Evolutionary conservation across 1,140 invertebrate genomes (phyloP).

Genomic region (Aphis craccivora): DNA sequence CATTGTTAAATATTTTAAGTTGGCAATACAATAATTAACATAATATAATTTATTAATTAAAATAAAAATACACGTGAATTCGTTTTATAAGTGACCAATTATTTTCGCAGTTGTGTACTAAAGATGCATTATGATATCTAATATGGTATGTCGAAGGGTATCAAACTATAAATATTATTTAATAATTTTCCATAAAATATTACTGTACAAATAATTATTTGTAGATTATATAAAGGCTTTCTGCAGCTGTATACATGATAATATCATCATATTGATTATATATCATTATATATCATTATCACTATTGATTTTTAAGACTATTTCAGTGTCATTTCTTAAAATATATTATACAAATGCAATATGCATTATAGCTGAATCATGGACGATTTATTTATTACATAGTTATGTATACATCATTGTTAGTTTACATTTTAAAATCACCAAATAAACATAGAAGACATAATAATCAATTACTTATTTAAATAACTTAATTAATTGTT

Average conservation of each 20-base stretch:
- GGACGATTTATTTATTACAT: not conserved
- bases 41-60: not conserved
- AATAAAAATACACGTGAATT: constrained; percentile 4
- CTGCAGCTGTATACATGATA: not conserved
- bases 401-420: not conserved
- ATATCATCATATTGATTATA: not conserved
- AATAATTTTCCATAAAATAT: constrained; percentile 11
- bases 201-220: not conserved
- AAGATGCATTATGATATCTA: constrained; percentile 7
- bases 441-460: not conserved
- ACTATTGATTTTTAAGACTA: not conserved
- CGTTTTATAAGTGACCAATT: constrained; percentile 1
- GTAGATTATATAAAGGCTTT: constrained; percentile 8
- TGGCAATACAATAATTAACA: not conserved
- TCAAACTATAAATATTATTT: constrained; percentile 34
- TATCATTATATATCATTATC: not conserved
- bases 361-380: not conserved
- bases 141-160: constrained; percentile 30
- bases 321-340: not conserved
- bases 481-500: not conserved
- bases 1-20: not conserved
- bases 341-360: not conserved
- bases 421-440: not conserved
- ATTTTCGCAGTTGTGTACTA: not conserved
- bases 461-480: not conserved